phyloP scores from a whole-genome alignment of 2,888 invertebrate genomes.

The Tinea pellionella region DNA sequence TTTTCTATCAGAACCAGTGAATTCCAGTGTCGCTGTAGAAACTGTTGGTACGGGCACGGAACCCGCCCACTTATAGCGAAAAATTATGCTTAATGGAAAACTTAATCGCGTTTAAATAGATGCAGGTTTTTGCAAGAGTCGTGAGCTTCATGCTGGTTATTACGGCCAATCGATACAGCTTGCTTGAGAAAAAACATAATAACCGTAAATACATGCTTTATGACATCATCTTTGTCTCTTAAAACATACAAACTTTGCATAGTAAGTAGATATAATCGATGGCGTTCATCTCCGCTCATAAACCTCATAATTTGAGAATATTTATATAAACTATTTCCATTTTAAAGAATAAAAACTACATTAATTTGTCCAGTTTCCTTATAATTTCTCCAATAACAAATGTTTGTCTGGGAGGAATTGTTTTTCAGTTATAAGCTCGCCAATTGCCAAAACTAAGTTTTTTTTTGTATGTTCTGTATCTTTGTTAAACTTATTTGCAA shows the following conservation, averaged over 20 bases:
- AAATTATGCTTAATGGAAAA: slow-evolving; percentile 44
- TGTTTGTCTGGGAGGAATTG: too few relatives aligned
- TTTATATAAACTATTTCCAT: too few relatives aligned
- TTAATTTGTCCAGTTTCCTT: too few relatives aligned
- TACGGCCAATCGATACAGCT: neutral
- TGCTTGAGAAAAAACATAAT: slow-evolving; percentile 9
- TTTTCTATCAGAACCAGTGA: slow-evolving; percentile 44
- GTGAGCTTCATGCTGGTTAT: neutral
- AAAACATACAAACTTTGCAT: slow-evolving; percentile 6
- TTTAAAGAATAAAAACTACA: too few relatives aligned
- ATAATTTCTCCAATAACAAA: too few relatives aligned
- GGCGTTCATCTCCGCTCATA: neutral
- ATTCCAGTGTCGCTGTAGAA: slow-evolving; percentile 26
- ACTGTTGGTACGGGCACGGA: slow-evolving; percentile 24
- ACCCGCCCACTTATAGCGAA: slow-evolving; percentile 32
- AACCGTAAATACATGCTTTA: neutral
- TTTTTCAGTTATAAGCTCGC: too few relatives aligned
- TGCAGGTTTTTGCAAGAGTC: slow-evolving; percentile 18
- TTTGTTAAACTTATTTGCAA: too few relatives aligned
- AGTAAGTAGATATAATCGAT: slow-evolving; percentile 2
- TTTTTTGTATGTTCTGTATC: too few relatives aligned
- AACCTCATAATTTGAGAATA: neutral
- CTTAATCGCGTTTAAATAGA: slow-evolving; percentile 42
- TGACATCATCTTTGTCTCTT: neutral
- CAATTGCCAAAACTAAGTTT: too few relatives aligned